Evolutionary conservation across 2,797 vertebrate species (phyloP).

Genomic region (Myotis findleyi): DNA sequence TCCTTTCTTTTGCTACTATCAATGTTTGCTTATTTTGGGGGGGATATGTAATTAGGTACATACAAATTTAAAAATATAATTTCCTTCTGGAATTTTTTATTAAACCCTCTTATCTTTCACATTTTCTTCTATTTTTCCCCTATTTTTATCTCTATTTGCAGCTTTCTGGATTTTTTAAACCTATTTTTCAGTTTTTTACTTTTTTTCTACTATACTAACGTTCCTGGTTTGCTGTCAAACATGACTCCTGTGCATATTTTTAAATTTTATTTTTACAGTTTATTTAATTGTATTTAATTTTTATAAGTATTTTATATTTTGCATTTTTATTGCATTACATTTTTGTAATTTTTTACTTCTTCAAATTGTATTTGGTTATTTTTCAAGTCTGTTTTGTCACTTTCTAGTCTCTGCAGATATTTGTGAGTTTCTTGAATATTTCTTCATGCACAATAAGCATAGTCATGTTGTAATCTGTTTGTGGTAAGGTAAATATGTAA

Average conservation of each 20-base stretch:
- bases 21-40: background rate
- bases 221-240: background rate
- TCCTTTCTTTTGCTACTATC: background rate
- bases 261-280: background rate
- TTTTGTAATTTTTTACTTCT: constrained; percentile 26
- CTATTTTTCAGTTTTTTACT: background rate
- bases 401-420: background rate
- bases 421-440: background rate
- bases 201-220: background rate
- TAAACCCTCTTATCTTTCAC: background rate
- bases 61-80: background rate
- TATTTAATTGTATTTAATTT: background rate
- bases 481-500: background rate
- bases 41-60: background rate
- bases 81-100: background rate
- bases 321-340: background rate
- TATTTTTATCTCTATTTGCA: background rate
- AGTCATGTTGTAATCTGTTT: background rate
- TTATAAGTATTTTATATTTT: background rate
- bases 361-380: background rate
- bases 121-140: background rate
- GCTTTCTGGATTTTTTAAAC: background rate
- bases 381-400: background rate
- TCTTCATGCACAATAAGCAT: background rate
- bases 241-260: background rate